phyloP scores from a whole-genome alignment of 2,888 invertebrate species.

The Hedychridium roseum region DNA sequence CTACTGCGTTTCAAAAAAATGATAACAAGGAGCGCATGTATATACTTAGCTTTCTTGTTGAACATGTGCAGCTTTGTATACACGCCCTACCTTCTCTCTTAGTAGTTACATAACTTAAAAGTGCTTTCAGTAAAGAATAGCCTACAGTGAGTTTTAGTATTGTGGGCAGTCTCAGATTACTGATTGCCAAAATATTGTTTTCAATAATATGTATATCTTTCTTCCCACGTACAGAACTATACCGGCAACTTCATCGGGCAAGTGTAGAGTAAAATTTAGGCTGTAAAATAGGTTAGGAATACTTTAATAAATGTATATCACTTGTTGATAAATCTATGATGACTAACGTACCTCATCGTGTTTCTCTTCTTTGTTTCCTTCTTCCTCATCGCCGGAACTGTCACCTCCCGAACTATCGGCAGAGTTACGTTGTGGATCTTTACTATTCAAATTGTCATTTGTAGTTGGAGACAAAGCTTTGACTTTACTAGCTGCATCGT shows the following conservation, averaged over 20 bases:
- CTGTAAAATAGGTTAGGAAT: constrained; percentile 31
- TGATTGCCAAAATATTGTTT: constrained; percentile 31
- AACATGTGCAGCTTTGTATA: too few species aligned
- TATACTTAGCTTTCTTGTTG: neutral
- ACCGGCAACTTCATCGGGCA: constrained; percentile 49
- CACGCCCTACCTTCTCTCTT: too few species aligned
- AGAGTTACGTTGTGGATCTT: constrained; percentile 64
- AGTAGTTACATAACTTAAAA: constrained; percentile 22
- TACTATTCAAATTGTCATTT: constrained; percentile 53
- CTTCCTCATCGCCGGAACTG: constrained; percentile 79
- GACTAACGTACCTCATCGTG: constrained; percentile 71
- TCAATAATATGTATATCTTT: constrained; percentile 27
- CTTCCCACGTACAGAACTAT: constrained; percentile 3
- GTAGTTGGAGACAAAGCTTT: constrained; percentile 67
- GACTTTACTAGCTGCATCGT: constrained; percentile 76
- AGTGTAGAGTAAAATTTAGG: constrained; percentile 61
- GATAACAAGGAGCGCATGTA: neutral
- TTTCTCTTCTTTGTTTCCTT: constrained; percentile 71
- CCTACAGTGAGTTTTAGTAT: constrained; percentile 13
- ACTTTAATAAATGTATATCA: neutral
- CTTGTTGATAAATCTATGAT: neutral
- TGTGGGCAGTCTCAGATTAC: constrained; percentile 19
- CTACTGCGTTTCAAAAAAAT: neutral
- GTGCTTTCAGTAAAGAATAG: constrained; percentile 20
- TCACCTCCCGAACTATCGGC: constrained; percentile 80